phyloP scores from a whole-genome alignment of 2,888 invertebrate genomes.

The Parapristionchus giblindavisi region DNA sequence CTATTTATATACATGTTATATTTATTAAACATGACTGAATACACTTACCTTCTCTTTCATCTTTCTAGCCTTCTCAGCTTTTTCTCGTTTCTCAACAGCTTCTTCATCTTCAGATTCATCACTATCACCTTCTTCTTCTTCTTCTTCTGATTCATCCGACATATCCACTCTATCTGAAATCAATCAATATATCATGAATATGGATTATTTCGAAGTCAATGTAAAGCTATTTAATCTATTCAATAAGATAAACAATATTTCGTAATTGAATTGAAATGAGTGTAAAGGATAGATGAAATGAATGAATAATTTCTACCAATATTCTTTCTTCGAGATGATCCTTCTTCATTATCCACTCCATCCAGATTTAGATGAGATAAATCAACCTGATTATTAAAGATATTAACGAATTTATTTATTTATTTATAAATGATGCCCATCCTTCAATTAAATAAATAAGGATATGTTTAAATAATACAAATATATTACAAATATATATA shows the following conservation, averaged over 20 bases:
- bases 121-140: constrained; percentile 35
- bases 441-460: no score
- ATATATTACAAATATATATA: not conserved
- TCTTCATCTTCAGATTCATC: constrained; percentile 4
- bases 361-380: not conserved
- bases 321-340: not conserved
- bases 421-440: no score
- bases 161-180: not conserved
- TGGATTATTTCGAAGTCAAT: no score
- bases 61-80: constrained; percentile 1
- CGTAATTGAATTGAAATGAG: not conserved
- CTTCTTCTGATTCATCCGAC: not conserved
- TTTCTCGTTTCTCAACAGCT: constrained; percentile 38
- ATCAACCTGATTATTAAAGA: not conserved
- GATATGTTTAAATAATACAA: no score
- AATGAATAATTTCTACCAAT: not conserved
- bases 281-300: not conserved
- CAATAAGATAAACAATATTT: not conserved
- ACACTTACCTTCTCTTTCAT: no score
- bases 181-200: no score
- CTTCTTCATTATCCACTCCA: constrained; percentile 7
- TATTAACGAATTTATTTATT: no score
- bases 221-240: no score
- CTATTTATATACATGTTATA: no score
- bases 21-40: no score